Evolutionary conservation across 2,797 vertebrate genomes (phyloP), one percentile per base, ranked within the genome.

Genomic region (Simalia tracyae): DNA sequence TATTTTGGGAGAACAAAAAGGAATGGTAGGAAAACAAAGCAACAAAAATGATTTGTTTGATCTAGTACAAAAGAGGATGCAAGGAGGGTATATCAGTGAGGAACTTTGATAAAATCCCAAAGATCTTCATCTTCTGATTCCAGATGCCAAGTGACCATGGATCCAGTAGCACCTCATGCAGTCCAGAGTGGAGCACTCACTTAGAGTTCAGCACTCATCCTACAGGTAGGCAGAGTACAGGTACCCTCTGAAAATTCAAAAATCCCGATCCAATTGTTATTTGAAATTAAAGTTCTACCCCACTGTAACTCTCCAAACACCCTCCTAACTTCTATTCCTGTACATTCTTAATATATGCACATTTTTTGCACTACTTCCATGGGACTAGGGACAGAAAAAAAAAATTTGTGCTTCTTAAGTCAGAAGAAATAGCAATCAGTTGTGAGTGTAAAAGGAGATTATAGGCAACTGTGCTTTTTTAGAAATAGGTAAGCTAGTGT

Each of bases 101-200:
- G 50, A n/a, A 42, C 2, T 11, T 84, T 46, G 28, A 87, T 36
- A 28, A 46, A 87, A 4, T 5, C 26, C 8, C 68, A 61, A 26
- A 0, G 0, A 28, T 60, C n/a, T 68, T 85, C 90, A 92, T 60
- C 0, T 87, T 66, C 54, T 92, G 26, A 85, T 94, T 93, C 19
- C 98, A 99, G 95, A 98, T 97, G 7, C 97, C 98, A 90, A 98
- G 98, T 0, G 98, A 99, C 91, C 99, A 98, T 64, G 98, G 98
- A 87, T 98, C 99, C 1, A 97, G 98, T 96, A 99, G 99, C 96
- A 98, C 98, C 72, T 99, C 99, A 98, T 99, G 99, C 96, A 99
- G 99, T 96, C 99, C 99, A 0, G 99, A 99, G 96, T 99, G 99
- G 98, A 98, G 98, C 97, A 98, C 97, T 92, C 98, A 98, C 89